phyloP scores from a whole-genome alignment of 1,140 invertebrate species.

The Sarcophaga bullata region DNA sequence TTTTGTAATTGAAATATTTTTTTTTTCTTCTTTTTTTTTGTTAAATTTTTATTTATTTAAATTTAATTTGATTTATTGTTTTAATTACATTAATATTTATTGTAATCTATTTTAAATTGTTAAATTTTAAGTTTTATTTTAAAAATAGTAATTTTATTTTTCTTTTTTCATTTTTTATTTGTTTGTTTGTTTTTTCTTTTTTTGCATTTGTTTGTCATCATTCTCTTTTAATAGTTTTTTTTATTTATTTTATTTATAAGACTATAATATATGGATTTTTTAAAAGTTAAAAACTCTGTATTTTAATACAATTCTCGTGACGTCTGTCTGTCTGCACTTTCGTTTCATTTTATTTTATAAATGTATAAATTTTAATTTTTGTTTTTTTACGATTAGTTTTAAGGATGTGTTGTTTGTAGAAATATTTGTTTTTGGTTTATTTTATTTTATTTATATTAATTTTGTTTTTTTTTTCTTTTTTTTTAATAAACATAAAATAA shows the following conservation, averaged over 20 bases:
- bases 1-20: neutral
- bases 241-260: neutral
- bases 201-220: neutral
- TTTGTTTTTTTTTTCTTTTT: neutral
- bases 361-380: neutral
- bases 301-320: neutral
- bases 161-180: neutral
- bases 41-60: neutral
- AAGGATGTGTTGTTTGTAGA: too few relatives aligned
- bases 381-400: neutral
- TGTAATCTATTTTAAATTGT: neutral
- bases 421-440: neutral
- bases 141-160: neutral
- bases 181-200: neutral
- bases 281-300: constrained; percentile 3
- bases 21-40: neutral
- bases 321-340: neutral
- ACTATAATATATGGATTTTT: neutral
- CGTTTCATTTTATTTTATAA: neutral
- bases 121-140: too few relatives aligned
- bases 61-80: neutral
- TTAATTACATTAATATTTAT: neutral
- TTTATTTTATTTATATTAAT: neutral
- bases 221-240: neutral
- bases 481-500: neutral